Evolutionary conservation across 1,140 invertebrate species (phyloP), one percentile per base, ranked within the genome.

Genomic region (Meloidogyne chitwoodi): DNA sequence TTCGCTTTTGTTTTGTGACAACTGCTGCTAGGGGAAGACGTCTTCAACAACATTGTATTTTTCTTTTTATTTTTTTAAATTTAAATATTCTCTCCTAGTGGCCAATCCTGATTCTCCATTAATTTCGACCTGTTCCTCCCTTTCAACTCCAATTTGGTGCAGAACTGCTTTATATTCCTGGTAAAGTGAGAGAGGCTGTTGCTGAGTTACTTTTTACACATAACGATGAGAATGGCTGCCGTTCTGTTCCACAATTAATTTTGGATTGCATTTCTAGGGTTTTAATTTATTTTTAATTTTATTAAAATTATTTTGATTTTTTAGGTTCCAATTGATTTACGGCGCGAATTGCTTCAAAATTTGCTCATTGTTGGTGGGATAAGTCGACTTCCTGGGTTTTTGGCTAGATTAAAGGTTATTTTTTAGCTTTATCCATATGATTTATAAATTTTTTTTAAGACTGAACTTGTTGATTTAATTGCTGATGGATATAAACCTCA

Each of bases 281-380:
- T 31, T 24, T 38, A 19, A 27, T 56, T 74, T 19, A 24, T n/a
- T 12, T 67, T 22, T 6, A 29, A 24, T 24, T 67, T n/a, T 56
- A 69, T 67, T 72, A 44, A 29, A n/a, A n/a, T 34, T 22, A 5
- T 76, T 44, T 22, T 77, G 24, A 27, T 5, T 71, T 77, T 83
- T 83, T 34, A 80, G 79, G 56, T 81, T 10, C 66, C 76, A 34
- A 78, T 82, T 29, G 79, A 80, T 31, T 66, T 80, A 31, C 73
- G 79, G 27, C 76, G 80, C 1, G 61, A 62, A 24, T 82, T 80
- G 16, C 26, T 80, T 19, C 48, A 61, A 48, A 77, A 82, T 31
- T 71, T 80, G 38, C 34, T 81, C 22, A 19, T 80, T 24, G 75
- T 79, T 22, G 79, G 79, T 8, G 79, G 79, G 8, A 65, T 81